Percentiles rank a stretch among this genome's conserved stretches.
Evolutionary conservation across 2,888 invertebrate genomes (phyloP).

Genomic region (Xestia sexstrigata): DNA sequence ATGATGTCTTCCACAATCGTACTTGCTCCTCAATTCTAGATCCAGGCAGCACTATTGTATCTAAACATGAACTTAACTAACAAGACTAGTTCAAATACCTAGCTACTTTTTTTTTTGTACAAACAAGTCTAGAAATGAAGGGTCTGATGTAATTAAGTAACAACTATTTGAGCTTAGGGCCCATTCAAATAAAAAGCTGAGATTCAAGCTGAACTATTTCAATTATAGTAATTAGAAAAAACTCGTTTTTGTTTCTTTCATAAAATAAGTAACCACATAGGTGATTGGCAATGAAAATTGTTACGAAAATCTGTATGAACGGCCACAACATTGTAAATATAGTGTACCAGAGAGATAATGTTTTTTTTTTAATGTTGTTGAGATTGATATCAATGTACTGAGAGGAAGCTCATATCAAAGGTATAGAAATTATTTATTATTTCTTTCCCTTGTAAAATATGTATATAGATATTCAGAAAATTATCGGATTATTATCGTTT

Average conservation of each 20-base stretch:
- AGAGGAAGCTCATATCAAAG: slow-evolving; percentile 88
- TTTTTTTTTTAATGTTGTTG: slow-evolving; percentile 75
- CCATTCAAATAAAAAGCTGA: slow-evolving; percentile 21
- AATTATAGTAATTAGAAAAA: slow-evolving; percentile 8
- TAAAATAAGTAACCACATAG: slow-evolving; percentile 25
- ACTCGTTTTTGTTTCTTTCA: slow-evolving; percentile 15
- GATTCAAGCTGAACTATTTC: slow-evolving; percentile 25
- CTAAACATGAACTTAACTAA: slow-evolving; percentile 14
- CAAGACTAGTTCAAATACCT: slow-evolving; percentile 19
- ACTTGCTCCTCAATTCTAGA: slow-evolving; percentile 14
- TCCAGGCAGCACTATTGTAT: neutral
- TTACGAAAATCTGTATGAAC: slow-evolving; percentile 51
- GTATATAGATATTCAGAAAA: slow-evolving; percentile 87
- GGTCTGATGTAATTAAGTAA: slow-evolving; percentile 36
- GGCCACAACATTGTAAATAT: slow-evolving; percentile 78
- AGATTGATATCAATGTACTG: slow-evolving; percentile 79
- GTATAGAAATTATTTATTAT: slow-evolving; percentile 87
- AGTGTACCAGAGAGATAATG: slow-evolving; percentile 71
- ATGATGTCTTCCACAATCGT: slow-evolving; percentile 47
- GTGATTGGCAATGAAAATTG: slow-evolving; percentile 26
- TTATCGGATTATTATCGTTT: slow-evolving; percentile 78
- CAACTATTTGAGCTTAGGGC: slow-evolving; percentile 25
- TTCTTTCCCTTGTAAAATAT: slow-evolving; percentile 89
- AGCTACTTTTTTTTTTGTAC: slow-evolving; percentile 12
- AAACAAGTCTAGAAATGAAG: slow-evolving; percentile 21